Conservation (phyloP, 2,797 vertebrate genomes). For the Lepilemur ruficaudatus region DNA sequence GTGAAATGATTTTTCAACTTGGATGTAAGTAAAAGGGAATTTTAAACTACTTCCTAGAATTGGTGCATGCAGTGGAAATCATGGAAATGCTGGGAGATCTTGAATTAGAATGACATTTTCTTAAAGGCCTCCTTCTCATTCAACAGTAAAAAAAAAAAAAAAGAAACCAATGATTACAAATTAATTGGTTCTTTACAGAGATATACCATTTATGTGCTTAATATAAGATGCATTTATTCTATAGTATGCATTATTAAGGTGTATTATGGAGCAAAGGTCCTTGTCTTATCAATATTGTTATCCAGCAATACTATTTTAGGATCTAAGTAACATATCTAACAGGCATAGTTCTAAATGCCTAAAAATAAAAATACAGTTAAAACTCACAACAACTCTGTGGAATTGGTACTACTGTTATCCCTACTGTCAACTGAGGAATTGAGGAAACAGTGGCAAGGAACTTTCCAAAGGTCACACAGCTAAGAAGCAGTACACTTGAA, state of each 20-base stretch:
- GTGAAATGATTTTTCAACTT: conserved; percentile 26
- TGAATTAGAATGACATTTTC: conserved; percentile 34
- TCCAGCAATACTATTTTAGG: neutral
- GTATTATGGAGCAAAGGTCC: neutral
- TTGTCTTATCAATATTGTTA: neutral
- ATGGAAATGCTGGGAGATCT: neutral
- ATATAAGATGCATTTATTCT: neutral
- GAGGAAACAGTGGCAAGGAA: neutral
- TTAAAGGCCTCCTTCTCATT: neutral
- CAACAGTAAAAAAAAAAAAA: neutral
- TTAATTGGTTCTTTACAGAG: neutral
- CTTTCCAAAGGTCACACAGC: neutral
- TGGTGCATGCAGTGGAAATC: neutral
- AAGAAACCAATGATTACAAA: neutral
- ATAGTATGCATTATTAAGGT: neutral
- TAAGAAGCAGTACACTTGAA: neutral
- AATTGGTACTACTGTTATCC: neutral
- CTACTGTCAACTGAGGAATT: neutral
- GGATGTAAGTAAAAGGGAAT: neutral
- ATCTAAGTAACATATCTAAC: neutral
- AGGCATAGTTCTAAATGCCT: neutral
- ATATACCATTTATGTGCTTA: neutral
- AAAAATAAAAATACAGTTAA: neutral
- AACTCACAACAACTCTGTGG: neutral
- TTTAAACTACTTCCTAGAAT: neutral